Evolutionary conservation across 2,113 vertebrate genomes (phyloP), one percentile per base, ranked within the genome.

Genomic region (Fregata magnificens): DNA sequence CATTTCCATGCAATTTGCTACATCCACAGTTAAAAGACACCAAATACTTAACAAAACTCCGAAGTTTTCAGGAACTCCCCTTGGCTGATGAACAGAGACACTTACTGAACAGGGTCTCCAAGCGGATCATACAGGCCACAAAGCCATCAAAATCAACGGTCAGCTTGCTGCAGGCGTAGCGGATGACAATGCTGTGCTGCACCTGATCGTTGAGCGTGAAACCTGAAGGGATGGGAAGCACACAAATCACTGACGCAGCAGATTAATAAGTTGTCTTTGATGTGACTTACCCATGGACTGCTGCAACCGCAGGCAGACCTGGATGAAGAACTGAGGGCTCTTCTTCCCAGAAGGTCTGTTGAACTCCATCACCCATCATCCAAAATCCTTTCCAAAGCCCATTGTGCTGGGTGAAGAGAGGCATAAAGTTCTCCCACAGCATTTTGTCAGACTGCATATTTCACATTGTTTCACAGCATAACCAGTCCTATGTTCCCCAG

Each of bases 21-120:
- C 4, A 10, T 4, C 82, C 56, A 17, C 32, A 79, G 31, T 62
- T 80, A 34, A 49, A 88, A 88, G 80, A 63, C 53, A 56, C 4
- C 15, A 49, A 49, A 31, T 2, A 36, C 21, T 56, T 19, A 55
- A 71, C 1, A 4, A 47, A 77, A 14, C 7, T 11, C 16, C 59
- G 7, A 11, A 40, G 16, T 34, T 71, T 34, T 42, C 34, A 72
- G 80, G 42, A 45, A 5, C 5, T 34, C 18, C 32, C 42, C 38
- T 25, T 16, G 44, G 47, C 36, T 38, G 25, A 24, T 28, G 19
- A 34, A 44, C 4, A 7, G 31, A 19, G 49, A 5, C n/a, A 97
- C 99, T 99, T 97, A 99, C 99, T 98, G 98, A 99, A 99, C 94
- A 99, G 98, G 55, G 94, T 98, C 98, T 99, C 99, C 97, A 99